Evolutionary conservation across 2,797 vertebrate genomes (phyloP), one percentile per base, ranked within the genome.

Genomic region (Urosaurus nigricauda): DNA sequence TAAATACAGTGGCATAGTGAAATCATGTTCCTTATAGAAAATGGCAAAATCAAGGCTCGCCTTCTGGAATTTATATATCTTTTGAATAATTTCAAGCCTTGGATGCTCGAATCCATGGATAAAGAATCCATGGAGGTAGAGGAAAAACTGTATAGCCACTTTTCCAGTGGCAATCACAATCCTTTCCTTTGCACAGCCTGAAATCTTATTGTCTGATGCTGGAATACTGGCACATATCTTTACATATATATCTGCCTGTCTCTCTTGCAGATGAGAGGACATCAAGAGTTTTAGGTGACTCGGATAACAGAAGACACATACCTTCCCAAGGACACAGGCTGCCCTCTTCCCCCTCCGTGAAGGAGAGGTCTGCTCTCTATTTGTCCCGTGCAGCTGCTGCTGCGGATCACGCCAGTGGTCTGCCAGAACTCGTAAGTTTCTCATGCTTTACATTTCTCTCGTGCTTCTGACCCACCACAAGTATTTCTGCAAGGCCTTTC

Each of bases 331-430:
- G 92, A 93, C 94, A 68, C 87, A 97, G 97, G 88, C 97, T 94
- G 88, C 90, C 92, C 90, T 88, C 92, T 5, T 75, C 75, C 2
- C 90, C 95, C 94, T 98, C 98, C 0, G 98, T 98, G 95, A 98
- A 97, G 96, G 97, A 98, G 93, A 96, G 96, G 95, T 98, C 97
- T 3, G 96, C 96, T 92, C 95, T 94, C 90, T 98, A 97, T 96
- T 97, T 97, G 89, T 97, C 96, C 56, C 96, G 94, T 94, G 95
- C 96, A 95, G 94, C 95, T 92, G 94, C 91, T 93, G 95, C 96
- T 91, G 94, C 94, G 90, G 96, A 96, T 92, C 90, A 90, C 21
- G 11, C 90, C 84, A 12, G 82, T 88, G 93, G 90, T 90, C 89
- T 86, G 78, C 32, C 91, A 83, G 96, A 96, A 95, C 82, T 77